A percentile compares a stretch with the other conserved stretches of the same genome.
Evolutionary conservation across 2,113 vertebrate species (phyloP).

Genomic region (Nycticebus coucang): DNA sequence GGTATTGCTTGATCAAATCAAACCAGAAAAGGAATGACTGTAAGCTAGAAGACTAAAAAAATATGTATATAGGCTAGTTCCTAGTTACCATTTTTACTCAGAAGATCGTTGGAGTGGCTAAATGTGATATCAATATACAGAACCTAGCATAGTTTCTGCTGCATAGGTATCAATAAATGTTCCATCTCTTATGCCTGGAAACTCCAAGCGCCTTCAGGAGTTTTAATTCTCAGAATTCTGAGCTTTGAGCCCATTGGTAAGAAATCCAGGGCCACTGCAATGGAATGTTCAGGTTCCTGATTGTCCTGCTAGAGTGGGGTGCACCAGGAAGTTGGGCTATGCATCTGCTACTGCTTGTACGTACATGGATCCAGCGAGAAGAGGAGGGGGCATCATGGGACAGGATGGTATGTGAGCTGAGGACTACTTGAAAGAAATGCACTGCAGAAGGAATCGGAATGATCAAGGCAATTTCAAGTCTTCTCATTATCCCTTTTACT

Average conservation of each 20-base stretch:
- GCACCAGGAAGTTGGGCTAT: rapidly evolving
- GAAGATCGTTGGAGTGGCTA: no score
- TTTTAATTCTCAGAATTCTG: neutral
- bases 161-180: no score
- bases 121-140: no score
- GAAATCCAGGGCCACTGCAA: neutral
- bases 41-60: neutral
- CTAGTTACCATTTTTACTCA: neutral
- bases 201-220: neutral
- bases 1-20: slow-evolving; percentile 21
- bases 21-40: neutral
- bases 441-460: neutral
- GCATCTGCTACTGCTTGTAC: neutral
- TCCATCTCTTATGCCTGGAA: neutral
- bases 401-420: neutral
- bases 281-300: neutral
- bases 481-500: neutral
- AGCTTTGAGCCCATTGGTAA: neutral
- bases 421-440: neutral
- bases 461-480: slow-evolving; percentile 6
- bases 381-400: neutral
- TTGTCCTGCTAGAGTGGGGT: neutral
- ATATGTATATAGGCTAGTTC: neutral
- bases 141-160: no score
- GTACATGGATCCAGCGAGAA: neutral